A percentile compares a stretch with the other conserved stretches of the same genome.
Conservation (phyloP, 2,888 invertebrate species). For the Metallyticus violacea region DNA sequence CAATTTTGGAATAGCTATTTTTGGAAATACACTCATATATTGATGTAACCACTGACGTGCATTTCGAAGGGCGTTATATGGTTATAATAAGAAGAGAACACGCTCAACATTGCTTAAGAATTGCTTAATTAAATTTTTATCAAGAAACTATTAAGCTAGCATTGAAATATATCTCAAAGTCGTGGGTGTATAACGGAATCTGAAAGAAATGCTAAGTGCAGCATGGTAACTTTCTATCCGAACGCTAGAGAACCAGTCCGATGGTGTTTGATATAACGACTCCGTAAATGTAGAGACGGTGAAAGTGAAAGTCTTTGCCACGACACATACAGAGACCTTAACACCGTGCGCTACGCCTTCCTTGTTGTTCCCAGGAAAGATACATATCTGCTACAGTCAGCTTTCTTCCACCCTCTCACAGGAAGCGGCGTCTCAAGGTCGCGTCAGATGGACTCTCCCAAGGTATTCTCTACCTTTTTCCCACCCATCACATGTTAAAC, state of each 20-base stretch:
- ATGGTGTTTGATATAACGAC: background rate
- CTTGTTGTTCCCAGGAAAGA: background rate
- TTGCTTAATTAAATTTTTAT: no score
- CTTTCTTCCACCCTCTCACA: background rate
- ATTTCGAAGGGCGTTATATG: no score
- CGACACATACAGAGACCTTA: background rate
- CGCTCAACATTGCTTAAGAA: no score
- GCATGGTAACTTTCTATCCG: background rate
- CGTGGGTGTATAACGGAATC: no score
- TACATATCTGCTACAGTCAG: no score
- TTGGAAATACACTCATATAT: no score
- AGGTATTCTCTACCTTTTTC: background rate
- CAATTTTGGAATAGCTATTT: no score
- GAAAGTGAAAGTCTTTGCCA: background rate
- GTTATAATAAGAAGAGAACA: no score
- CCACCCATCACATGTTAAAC: background rate
- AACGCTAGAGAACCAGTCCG: background rate
- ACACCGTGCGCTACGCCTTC: background rate
- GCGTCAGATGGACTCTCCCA: background rate
- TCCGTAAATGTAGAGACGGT: background rate
- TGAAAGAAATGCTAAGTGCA: background rate
- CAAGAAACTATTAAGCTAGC: no score
- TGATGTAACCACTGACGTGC: no score
- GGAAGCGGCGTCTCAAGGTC: background rate
- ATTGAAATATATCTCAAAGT: no score